Evolutionary conservation across 2,797 vertebrate genomes (phyloP), one percentile per base, ranked within the genome.

Genomic region (Myripristis jacobus): DNA sequence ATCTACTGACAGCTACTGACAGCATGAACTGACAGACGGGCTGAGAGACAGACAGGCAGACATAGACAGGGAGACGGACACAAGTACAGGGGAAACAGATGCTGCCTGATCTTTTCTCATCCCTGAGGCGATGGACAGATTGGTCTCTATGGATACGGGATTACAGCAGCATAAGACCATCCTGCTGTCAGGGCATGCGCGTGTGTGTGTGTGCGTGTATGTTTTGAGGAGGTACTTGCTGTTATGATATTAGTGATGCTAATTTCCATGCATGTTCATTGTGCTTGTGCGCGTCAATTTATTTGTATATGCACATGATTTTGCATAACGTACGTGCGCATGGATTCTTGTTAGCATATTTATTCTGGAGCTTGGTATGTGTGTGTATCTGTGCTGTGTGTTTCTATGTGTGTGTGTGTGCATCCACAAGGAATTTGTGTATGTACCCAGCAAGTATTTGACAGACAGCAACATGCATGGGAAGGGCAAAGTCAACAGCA

Each of bases 111-210:
- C 88, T 87, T 85, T 82, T 76, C 73, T 66, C 29, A 47, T 84
- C 86, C 83, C 77, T 12, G 15, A 88, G 88, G 86, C 82, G 73
- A 87, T 91, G 89, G 90, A 89, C 86, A 87, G 92, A 92, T 92
- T 92, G 93, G 94, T 90, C 92, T 93, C 89, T 90, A 89, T 87
- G 90, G 92, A 94, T 91, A 89, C 84, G 56, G 87, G 92, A 94
- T 95, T 95, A 95, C 84, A 91, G 80, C 67, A 79, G 77, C 85
- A 80, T 88, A 80, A 84, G 73, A 83, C 64, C 83, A 84, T 87
- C 82, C 83, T 84, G 84, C 85, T 86, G 76, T 82, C 71, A 71
- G 73, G 57, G 56, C 51, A 64, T 61, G 56, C 62, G 59, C 58
- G 52, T 75, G 66, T 70, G 34, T 38, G 21, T 67, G 73, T 22